Percentiles rank a stretch among this genome's conserved stretches.
Evolutionary conservation across 1,140 invertebrate genomes (phyloP).

Genomic region (Cotesia glomerata): DNA sequence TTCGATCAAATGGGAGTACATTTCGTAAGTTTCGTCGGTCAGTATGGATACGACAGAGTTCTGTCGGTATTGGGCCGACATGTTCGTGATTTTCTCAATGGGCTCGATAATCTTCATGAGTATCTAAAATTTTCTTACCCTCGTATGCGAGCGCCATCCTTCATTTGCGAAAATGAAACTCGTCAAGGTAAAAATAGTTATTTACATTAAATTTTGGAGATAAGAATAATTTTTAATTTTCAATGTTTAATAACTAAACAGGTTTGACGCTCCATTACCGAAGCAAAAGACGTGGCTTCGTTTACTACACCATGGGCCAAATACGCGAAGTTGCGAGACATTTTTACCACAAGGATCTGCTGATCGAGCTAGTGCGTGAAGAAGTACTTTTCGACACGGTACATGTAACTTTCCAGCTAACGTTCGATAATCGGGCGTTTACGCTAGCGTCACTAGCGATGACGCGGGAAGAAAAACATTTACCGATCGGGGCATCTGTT

Average conservation of each 20-base stretch:
- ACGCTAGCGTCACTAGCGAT: slow-evolving; percentile 79
- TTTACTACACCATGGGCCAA: slow-evolving; percentile 97
- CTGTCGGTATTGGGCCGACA: slow-evolving; percentile 88
- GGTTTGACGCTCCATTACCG: slow-evolving; percentile 93
- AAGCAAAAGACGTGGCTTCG: slow-evolving; percentile 89
- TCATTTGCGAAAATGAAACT: slow-evolving; percentile 95
- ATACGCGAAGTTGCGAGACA: slow-evolving; percentile 89
- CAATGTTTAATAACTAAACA: slow-evolving; percentile 24
- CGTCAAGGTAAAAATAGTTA: slow-evolving; percentile 64
- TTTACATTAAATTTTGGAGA: not conserved
- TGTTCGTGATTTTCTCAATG: slow-evolving; percentile 95
- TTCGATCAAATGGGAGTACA: slow-evolving; percentile 90
- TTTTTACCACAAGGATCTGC: slow-evolving; percentile 92
- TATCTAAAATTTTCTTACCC: slow-evolving; percentile 97
- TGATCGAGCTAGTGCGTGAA: slow-evolving; percentile 87
- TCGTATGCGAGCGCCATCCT: slow-evolving; percentile 89
- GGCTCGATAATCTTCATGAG: slow-evolving; percentile 95
- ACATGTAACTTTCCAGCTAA: slow-evolving; percentile 91
- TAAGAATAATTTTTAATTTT: too few species aligned
- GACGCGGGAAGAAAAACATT: slow-evolving; percentile 83
- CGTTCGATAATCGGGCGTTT: slow-evolving; percentile 92
- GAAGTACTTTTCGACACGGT: slow-evolving; percentile 88
- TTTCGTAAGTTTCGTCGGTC: slow-evolving; percentile 90
- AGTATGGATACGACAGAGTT: slow-evolving; percentile 93
- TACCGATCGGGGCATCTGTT: slow-evolving; percentile 85